Evolutionary conservation across 2,888 invertebrate genomes (phyloP).

Genomic region (Cataglyphis rosenhaueri): DNA sequence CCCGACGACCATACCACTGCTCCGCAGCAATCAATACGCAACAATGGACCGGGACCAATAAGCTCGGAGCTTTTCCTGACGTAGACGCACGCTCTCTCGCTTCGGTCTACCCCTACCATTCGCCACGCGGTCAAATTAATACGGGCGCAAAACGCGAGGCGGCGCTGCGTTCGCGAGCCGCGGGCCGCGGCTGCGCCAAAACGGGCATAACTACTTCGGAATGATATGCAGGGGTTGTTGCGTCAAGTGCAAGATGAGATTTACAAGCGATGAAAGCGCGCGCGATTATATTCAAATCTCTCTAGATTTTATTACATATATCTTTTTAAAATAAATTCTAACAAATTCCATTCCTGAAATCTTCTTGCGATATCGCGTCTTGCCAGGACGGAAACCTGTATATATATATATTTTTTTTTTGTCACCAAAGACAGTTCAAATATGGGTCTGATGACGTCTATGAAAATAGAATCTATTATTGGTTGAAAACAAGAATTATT

Average conservation of each 20-base stretch:
- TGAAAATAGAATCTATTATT: neutral
- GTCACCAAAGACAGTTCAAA: neutral
- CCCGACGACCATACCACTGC: constrained; percentile 82
- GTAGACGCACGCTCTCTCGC: constrained; percentile 81
- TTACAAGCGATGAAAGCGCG: neutral
- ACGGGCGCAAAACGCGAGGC: constrained; percentile 50
- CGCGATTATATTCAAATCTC: constrained; percentile 20
- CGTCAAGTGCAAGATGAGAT: neutral
- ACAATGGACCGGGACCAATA: constrained; percentile 85
- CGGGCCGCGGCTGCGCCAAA: constrained; percentile 63
- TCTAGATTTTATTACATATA: no score
- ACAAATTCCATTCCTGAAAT: neutral
- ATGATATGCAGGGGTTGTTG: neutral
- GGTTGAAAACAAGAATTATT: neutral
- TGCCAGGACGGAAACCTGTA: neutral
- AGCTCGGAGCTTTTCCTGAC: constrained; percentile 85
- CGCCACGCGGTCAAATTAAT: constrained; percentile 33
- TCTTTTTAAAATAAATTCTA: neutral
- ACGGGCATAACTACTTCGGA: constrained; percentile 44
- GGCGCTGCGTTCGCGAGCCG: constrained; percentile 19
- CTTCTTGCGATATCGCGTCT: no score
- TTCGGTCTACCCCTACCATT: constrained; percentile 61
- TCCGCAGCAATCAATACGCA: constrained; percentile 85
- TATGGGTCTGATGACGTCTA: neutral
- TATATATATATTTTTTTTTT: neutral